Conservation (phyloP, 2,797 vertebrate genomes). For the Rallus crepitans region DNA sequence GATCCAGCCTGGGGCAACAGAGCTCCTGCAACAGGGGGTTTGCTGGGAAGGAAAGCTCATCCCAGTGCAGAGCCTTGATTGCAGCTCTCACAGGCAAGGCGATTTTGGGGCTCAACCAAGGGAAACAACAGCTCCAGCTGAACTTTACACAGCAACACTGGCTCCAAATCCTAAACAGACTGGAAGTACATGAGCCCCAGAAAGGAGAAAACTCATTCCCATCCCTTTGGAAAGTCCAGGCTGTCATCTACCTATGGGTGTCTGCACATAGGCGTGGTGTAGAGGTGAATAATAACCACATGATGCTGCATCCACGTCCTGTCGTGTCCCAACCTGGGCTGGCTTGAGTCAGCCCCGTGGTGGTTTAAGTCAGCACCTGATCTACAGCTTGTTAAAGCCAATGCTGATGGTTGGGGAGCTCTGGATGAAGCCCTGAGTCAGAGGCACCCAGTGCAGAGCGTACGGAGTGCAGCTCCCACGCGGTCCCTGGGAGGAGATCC, state of each 20-base stretch:
- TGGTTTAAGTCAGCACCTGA: background rate
- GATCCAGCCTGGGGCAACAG: background rate
- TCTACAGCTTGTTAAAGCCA: background rate
- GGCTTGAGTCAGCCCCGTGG: background rate
- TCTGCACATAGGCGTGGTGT: background rate
- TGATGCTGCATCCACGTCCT: background rate
- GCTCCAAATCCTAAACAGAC: background rate
- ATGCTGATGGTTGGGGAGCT: background rate
- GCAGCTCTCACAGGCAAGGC: accelerated
- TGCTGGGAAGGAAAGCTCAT: background rate
- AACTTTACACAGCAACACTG: accelerated
- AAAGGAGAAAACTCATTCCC: background rate
- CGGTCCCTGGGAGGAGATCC: background rate
- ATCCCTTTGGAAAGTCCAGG: background rate
- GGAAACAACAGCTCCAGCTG: background rate
- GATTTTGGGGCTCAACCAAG: background rate
- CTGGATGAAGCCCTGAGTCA: background rate
- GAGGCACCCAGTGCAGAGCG: background rate
- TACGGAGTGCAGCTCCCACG: accelerated
- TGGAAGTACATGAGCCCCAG: accelerated
- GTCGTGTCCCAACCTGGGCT: background rate
- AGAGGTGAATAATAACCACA: background rate
- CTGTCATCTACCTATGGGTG: background rate
- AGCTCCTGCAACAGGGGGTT: background rate
- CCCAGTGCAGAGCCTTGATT: background rate